Base-by-base conservation (phyloP, 1,140 invertebrate species). In the Diorhabda elongata region DNA sequence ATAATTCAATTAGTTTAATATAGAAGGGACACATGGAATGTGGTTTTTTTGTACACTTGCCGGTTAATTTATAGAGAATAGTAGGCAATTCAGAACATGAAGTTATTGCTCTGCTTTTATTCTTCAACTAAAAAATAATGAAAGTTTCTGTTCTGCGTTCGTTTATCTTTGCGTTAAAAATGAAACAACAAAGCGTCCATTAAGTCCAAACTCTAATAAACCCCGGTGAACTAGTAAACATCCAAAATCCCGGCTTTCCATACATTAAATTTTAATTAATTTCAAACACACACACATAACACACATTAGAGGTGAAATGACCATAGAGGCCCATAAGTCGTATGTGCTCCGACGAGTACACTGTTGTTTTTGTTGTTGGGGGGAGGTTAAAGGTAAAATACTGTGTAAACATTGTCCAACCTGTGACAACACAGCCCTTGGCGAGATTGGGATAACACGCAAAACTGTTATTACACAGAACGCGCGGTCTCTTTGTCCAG, bases 381-480 rank as follows among this genome's bases (percentile, higher is more conserved):
- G 64, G 57, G 58, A 58, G 45, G 63, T 52, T 71, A 56, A 63
- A 69, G 68, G 71, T 72, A 63, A 72, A 69, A 69, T 69, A 69
- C 68, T 61, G 65, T 65, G 62, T 64, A 73, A 73, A 73, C 69
- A 73, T 59, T 64, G 68, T 67, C 68, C 65, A 70, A 73, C 68
- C 71, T 73, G 71, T 70, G 71, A 73, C 71, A 73, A 73, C 71
- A 73, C 64, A 59, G 67, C 71, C 69, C 69, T 68, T 52, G 59
- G 68, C 71, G 59, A 73, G 66, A 73, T 73, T 73, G 68, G 71
- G 71, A 73, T 73, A 73, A 70, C 71, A 73, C 66, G 71, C 66
- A 66, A 73, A 73, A 73, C 63, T 73, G 71, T 73, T 73, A 73
- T 73, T 73, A 70, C 69, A 68, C 65, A 67, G 47, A 64, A 62